Evolutionary conservation across 2,113 vertebrate species (phyloP).

Genomic region (Myotis yumanensis): DNA sequence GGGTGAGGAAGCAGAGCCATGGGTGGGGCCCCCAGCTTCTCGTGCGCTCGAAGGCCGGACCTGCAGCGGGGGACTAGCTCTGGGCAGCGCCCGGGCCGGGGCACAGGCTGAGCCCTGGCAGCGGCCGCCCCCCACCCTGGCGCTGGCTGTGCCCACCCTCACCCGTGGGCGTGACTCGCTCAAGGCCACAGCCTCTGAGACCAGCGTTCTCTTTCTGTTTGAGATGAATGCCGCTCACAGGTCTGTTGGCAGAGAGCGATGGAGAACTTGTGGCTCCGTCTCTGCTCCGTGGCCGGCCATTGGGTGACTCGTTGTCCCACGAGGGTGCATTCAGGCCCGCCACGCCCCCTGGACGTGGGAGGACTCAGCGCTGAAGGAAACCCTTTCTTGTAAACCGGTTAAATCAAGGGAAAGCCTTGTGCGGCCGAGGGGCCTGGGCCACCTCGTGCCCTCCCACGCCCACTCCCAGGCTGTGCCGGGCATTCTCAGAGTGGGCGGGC

Average conservation of each 20-base stretch:
- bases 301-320: background rate
- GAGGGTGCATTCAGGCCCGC: fast-evolving
- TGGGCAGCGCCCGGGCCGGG: fast-evolving
- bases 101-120: fast-evolving
- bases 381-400: fast-evolving
- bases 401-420: background rate
- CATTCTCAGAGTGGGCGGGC: fast-evolving
- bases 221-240: background rate
- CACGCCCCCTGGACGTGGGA: fast-evolving
- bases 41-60: background rate
- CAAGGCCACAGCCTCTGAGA: background rate
- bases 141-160: background rate
- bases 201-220: background rate
- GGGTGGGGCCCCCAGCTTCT: background rate
- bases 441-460: background rate
- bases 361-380: background rate
- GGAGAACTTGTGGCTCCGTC: background rate
- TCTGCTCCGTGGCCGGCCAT: fast-evolving
- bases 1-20: fast-evolving
- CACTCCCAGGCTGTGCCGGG: fast-evolving
- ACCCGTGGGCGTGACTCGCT: fast-evolving
- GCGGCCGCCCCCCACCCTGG: background rate
- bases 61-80: fast-evolving
- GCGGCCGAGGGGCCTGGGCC: fast-evolving
- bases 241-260: background rate